These are phyloP conservation scores for Cosmia trapezina DNA, from an alignment of 2,888 invertebrate species.

Conservation along the genomic window DNA sequence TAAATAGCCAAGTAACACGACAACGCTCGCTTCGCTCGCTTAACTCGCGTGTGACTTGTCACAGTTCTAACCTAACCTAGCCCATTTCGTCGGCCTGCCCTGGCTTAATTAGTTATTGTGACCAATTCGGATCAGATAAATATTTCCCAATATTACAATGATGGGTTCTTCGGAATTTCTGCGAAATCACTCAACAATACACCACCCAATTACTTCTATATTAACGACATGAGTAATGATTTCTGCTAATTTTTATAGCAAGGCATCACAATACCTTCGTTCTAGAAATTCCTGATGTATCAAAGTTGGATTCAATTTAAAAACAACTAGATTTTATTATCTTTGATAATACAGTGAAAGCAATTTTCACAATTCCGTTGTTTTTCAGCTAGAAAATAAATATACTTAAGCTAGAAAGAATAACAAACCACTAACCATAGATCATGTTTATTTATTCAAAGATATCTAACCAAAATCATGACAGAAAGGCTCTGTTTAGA, in stretches of 20 bases:
- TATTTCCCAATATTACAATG: too few species aligned
- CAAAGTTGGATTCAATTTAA: not conserved
- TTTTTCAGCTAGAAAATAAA: not conserved
- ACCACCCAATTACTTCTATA: not conserved
- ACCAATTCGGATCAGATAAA: too few species aligned
- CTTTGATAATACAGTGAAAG: not conserved
- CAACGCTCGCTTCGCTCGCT: too few species aligned
- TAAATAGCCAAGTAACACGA: too few species aligned
- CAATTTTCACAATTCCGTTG: not conserved
- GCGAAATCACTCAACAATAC: not conserved
- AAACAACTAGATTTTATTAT: not conserved
- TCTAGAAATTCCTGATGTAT: not conserved
- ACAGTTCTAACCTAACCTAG: too few species aligned
- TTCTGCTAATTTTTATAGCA: not conserved
- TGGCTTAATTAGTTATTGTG: too few species aligned
- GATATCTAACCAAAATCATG: conserved; percentile 17
- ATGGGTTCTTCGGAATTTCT: not conserved
- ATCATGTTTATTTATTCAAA: not conserved
- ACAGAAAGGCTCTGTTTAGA: not conserved
- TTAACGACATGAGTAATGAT: not conserved
- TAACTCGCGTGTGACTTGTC: too few species aligned
- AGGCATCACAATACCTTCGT: not conserved
- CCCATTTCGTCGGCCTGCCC: too few species aligned
- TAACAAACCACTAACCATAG: not conserved
- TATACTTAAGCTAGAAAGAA: not conserved